Evolutionary conservation across 2,888 invertebrate species (phyloP), one percentile per base, ranked within the genome.

Genomic region (Dioctria rufipes): DNA sequence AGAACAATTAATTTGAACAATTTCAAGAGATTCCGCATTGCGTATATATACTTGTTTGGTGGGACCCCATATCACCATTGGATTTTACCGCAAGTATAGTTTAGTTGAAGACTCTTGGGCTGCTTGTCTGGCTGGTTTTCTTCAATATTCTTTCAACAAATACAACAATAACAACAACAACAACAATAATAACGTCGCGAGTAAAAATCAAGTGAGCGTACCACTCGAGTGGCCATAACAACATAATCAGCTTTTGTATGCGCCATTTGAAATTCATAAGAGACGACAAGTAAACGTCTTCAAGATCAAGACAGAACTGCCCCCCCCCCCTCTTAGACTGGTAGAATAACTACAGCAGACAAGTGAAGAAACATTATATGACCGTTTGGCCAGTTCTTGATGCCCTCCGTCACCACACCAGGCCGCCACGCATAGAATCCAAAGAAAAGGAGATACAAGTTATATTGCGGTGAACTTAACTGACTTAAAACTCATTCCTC

Each of bases 161-260:
- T 11, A 54, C 5, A 5, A 46, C 46, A 46, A 46, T 25, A 25
- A 25, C 25, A 25, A 25, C 25, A 25, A 25, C 25, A 25, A 25
- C 25, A 25, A 25, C 25, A 25, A 25, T 25, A 25, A 25, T 25
- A 25, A 25, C 25, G 25, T 25, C 46, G 46, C 46, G 54, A 11
- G 54, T 54, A 54, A 8, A 54, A 11, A 5, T 61, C 61, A 61
- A 39, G 61, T 37, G 39, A 5, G 11, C 8, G 37, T 61, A 61
- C 61, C 61, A 25, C 61, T 61, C 39, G 39, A 61, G 61, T 61
- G 54, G 39, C 61, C 25, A 6, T 37, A 61, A 61, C 61, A 61
- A 61, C 61, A 61, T 61, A 61, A 61, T 61, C 61, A 61, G 61
- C 61, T 61, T 61, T 61, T 4, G 61, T 61, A 39, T 37, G 61